Conservation (phyloP, 2,888 invertebrate species). For the Euplagia quadripunctaria region DNA sequence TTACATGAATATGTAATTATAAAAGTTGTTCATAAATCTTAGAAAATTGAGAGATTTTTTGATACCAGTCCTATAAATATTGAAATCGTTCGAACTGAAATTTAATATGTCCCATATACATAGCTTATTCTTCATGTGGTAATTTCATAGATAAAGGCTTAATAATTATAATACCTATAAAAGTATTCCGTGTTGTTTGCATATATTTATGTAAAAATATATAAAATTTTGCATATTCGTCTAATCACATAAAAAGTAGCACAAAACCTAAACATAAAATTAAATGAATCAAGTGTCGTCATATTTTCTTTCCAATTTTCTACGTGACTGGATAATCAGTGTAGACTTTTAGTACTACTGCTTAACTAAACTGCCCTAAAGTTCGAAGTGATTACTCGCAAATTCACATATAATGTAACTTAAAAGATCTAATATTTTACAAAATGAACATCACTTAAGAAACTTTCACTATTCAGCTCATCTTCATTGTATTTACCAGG, state of each 20-base stretch:
- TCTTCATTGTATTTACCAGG: conserved; percentile 6
- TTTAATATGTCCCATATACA: no score
- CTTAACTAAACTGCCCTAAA: conserved; percentile 10
- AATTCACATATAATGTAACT: conserved; percentile 8
- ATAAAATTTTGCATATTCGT: neutral
- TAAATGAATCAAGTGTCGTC: neutral
- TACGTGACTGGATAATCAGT: conserved; percentile 29
- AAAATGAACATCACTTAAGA: conserved; percentile 5
- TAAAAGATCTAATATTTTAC: conserved; percentile 13
- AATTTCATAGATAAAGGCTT: no score
- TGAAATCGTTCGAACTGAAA: no score
- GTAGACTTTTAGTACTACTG: conserved; percentile 3
- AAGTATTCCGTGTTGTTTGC: no score
- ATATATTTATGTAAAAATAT: no score
- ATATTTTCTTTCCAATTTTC: conserved; percentile 11
- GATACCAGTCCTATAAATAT: no score
- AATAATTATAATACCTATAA: no score
- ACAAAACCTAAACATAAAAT: conserved; percentile 1
- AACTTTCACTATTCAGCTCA: conserved; percentile 7
- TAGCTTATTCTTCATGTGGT: no score
- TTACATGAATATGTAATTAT: no score
- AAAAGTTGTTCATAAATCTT: no score
- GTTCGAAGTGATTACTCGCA: conserved; percentile 10
- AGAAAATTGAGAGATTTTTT: no score
- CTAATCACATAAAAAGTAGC: neutral